Evolutionary conservation across 2,113 vertebrate genomes (phyloP).

Genomic region (Percina caprodes): DNA sequence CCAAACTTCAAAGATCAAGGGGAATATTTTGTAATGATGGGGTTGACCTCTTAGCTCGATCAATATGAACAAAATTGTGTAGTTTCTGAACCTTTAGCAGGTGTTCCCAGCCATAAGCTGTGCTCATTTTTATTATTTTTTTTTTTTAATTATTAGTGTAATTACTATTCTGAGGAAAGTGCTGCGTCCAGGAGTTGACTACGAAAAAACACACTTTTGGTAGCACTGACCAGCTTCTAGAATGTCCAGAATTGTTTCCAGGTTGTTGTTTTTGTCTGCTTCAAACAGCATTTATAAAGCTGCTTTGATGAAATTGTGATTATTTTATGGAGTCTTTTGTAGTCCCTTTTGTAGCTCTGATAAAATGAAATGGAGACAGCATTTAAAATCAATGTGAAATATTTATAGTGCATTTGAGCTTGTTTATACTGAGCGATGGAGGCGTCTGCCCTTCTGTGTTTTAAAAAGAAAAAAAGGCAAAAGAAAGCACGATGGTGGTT

Average conservation of each 20-base stretch:
- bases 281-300: slow-evolving; percentile 59
- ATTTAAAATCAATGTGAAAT: slow-evolving; percentile 77
- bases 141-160: not conserved
- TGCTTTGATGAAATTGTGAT: slow-evolving; percentile 72
- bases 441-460: slow-evolving; percentile 60
- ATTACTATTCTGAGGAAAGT: slow-evolving; percentile 19
- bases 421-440: slow-evolving; percentile 69
- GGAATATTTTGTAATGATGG: not conserved
- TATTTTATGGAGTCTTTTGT: slow-evolving; percentile 78
- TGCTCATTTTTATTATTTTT: not conserved
- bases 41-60: slow-evolving; percentile 21
- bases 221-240: slow-evolving; percentile 47
- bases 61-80: slow-evolving; percentile 9
- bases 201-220: slow-evolving; percentile 8
- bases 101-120: slow-evolving; percentile 14
- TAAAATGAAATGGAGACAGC: slow-evolving; percentile 68
- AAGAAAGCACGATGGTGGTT: not conserved
- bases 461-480: slow-evolving; percentile 21
- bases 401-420: slow-evolving; percentile 71
- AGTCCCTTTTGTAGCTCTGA: slow-evolving; percentile 71
- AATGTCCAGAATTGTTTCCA: slow-evolving; percentile 56
- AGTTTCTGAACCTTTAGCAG: slow-evolving; percentile 7
- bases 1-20: slow-evolving; percentile 23
- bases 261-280: slow-evolving; percentile 44
- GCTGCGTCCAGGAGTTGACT: slow-evolving; percentile 12